A percentile compares a stretch with the other conserved stretches of the same genome.
Evolutionary conservation across 2,797 vertebrate species (phyloP).

Genomic region (Gobio occitaniae): DNA sequence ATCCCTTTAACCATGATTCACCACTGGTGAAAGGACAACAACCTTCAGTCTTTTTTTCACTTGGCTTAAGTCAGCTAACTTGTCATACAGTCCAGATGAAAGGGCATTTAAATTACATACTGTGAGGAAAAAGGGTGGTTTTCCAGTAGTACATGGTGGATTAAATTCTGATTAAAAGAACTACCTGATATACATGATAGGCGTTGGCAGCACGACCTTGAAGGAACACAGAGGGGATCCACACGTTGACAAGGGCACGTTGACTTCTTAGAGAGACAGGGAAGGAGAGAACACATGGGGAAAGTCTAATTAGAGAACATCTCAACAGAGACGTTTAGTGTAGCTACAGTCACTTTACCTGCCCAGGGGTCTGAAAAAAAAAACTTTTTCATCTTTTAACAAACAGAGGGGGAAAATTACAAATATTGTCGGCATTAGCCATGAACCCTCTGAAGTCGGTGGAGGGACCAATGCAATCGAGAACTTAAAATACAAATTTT

Average conservation of each 20-base stretch:
- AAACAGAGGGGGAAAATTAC: neutral
- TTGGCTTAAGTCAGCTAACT: neutral
- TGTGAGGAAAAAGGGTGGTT: neutral
- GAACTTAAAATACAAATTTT: neutral
- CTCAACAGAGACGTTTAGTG: neutral
- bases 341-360: neutral
- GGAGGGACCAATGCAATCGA: neutral
- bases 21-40: neutral
- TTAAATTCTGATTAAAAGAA: constrained; percentile 27
- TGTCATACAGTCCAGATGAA: neutral
- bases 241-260: constrained; percentile 97
- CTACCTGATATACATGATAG: constrained; percentile 97
- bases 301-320: constrained; percentile 2
- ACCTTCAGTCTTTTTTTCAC: neutral
- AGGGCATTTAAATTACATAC: constrained; percentile 1
- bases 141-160: neutral
- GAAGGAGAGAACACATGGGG: constrained; percentile 3
- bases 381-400: neutral
- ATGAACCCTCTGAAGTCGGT: neutral
- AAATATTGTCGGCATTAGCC: neutral
- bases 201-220: constrained; percentile 93
- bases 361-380: neutral
- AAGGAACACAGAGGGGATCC: constrained; percentile 98
- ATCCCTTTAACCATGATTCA: neutral
- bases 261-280: constrained; percentile 83